Base-by-base conservation (phyloP, 2,888 invertebrate species). In the Cerastis leucographa region DNA sequence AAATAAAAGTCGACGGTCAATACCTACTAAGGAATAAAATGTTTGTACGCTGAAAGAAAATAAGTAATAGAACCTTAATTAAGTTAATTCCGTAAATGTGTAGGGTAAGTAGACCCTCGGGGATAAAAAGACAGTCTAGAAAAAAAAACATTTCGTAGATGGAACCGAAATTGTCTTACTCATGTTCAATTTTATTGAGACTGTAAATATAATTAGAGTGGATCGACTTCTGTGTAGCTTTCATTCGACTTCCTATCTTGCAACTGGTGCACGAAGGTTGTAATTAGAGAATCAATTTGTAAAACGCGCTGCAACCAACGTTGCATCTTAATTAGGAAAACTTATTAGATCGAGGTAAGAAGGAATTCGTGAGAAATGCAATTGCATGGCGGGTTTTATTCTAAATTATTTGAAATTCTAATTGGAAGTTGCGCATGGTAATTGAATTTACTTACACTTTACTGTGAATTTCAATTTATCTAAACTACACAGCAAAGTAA, bases 51-150 rank as follows among this genome's bases (percentile, higher is more conserved):
- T 76, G 73, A 75, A 85, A 75, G 79, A 76, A 88, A 83, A 84
- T 88, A 85, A 82, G 88, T 85, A 88, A 87, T 85, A 83, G 68
- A 78, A 77, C 75, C 89, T 88, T 87, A 89, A 89, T 88, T 87
- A 89, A 85, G 78, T 86, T 88, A 59, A 87, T 89, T 89, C 67
- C 67, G 84, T 83, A 81, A 89, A 88, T 89, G 89, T 89, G 83
- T 87, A 76, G 71, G 76, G 80, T 75, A 80, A 87, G 71, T 71
- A 79, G 70, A 65, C 86, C 78, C 81, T 19, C 9, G 83, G 71
- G 86, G 66, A 64, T 11, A 44, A n/a, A 77, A 80, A 49, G 80
- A 84, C 85, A 80, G n/a, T 72, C 68, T 75, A 71, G 71, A 80
- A 83, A 87, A 77, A 85, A 85, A 76, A 73, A 69, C 64, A 68